Evolutionary conservation across 2,113 vertebrate genomes (phyloP).

Genomic region (Chamaetylas fuelleborni): DNA sequence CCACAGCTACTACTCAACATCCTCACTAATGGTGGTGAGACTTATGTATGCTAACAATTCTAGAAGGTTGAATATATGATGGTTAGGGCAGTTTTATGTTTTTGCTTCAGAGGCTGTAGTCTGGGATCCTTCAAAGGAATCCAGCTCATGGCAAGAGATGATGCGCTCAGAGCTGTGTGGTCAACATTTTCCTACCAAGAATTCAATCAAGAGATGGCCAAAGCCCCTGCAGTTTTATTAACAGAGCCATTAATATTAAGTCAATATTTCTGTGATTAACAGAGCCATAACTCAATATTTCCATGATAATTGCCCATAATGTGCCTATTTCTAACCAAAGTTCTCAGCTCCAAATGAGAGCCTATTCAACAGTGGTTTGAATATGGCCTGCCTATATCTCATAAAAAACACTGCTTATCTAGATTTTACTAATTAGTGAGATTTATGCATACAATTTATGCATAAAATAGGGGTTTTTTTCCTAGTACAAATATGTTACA

Average conservation of each 20-base stretch:
- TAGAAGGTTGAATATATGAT: background rate
- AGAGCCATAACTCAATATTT: background rate
- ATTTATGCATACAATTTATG: background rate
- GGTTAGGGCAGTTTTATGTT: background rate
- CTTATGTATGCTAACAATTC: background rate
- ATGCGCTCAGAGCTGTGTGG: background rate
- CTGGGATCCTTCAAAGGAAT: background rate
- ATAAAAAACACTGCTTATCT: background rate
- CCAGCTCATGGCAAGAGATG: background rate
- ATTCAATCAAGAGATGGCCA: background rate
- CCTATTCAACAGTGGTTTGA: background rate
- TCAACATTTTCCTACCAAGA: background rate
- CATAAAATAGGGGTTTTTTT: background rate
- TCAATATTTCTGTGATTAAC: background rate
- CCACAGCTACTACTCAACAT: background rate
- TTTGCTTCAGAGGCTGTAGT: background rate
- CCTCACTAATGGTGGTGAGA: background rate
- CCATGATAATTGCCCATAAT: background rate
- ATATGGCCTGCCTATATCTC: background rate
- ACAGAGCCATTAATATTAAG: background rate
- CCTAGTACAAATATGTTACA: background rate
- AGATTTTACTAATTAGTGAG: background rate
- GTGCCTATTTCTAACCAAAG: background rate
- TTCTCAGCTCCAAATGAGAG: background rate
- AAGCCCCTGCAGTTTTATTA: background rate